Evolutionary conservation across 1,140 invertebrate species (phyloP), one percentile per base, ranked within the genome.

Genomic region (Uloborus diversus): DNA sequence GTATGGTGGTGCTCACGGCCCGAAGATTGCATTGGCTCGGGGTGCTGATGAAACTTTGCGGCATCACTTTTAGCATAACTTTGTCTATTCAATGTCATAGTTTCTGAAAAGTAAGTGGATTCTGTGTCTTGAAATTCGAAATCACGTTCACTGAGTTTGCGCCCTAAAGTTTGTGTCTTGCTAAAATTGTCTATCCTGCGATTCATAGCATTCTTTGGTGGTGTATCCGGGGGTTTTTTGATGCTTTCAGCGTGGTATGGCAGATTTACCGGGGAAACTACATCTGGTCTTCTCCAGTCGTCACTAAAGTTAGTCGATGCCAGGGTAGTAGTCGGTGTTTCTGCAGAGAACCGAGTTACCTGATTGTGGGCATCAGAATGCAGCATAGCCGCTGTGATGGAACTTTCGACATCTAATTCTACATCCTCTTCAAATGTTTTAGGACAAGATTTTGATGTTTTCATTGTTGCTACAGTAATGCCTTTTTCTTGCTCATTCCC

Each of bases 341-440:
- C 75, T 2, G 75, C 75, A 4, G 75, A 79, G 49, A 79, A 79
- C 25, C 75, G 11, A 2, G 75, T 79, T 4, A 79, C 75, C 49
- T 79, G 75, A 35, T 69, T 79, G 20, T 79, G 64, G 4, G 56
- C 65, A 30, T 79, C 75, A 3, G 75, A 69, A 33, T 57, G 62
- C 5, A 79, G 28, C 64, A 79, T 79, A 14, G 75, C 75, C 1
- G 75, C 51, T 33, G 75, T 79, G 4, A 79, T 30, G 3, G 62
- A 61, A 49, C 25, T 66, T 49, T 79, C 65, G 7, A 68, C 64
- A 61, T 79, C 75, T 49, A 79, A 47, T 33, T 79, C 75, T 13
- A 68, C 51, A 23, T 79, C 75, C 32, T 79, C 75, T 32, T 79
- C 75, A 65, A 79, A 79, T n/a, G 75, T 92, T 86, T 94, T 93